These are phyloP conservation scores for Parasteatoda tepidariorum DNA, from an alignment of 1,140 invertebrate genomes.

Conservation along the genomic window DNA sequence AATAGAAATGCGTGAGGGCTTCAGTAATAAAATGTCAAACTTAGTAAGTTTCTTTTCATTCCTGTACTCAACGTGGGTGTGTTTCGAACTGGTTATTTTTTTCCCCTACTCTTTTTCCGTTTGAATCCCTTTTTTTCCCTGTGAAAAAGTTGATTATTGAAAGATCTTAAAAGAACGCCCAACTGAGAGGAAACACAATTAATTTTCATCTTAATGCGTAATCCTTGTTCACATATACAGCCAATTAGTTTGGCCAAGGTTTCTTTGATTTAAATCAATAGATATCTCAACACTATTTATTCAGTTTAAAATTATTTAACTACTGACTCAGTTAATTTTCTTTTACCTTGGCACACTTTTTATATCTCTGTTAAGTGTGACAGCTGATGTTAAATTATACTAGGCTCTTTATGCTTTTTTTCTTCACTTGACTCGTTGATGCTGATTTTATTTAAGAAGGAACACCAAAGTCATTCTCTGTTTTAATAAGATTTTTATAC, in stretches of 20 bases:
- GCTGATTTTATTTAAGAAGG: too few species aligned
- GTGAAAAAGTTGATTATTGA: slow-evolving; percentile 50
- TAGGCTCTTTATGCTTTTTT: neutral
- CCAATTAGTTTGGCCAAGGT: slow-evolving; percentile 46
- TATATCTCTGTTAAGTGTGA: neutral
- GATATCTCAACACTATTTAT: neutral
- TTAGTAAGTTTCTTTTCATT: neutral
- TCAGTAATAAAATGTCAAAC: too few species aligned
- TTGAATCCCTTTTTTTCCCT: neutral
- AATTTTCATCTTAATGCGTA: slow-evolving; percentile 48
- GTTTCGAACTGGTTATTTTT: slow-evolving; percentile 38
- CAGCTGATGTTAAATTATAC: neutral
- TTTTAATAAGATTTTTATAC: too few species aligned
- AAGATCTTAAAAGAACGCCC: slow-evolving; percentile 19
- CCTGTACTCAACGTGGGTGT: slow-evolving; percentile 12
- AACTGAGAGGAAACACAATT: slow-evolving; percentile 18
- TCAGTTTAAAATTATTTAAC: neutral
- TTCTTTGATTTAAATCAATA: slow-evolving; percentile 6
- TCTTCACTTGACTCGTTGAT: neutral
- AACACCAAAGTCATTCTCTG: too few species aligned
- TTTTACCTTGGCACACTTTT: slow-evolving; percentile 34
- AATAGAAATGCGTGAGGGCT: neutral
- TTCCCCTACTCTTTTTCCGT: neutral
- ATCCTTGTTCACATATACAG: slow-evolving; percentile 34
- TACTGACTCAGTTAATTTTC: slow-evolving; percentile 5